Evolutionary conservation across 1,140 invertebrate species (phyloP), one percentile per base, ranked within the genome.

Genomic region (Sycophaga agraensis): DNA sequence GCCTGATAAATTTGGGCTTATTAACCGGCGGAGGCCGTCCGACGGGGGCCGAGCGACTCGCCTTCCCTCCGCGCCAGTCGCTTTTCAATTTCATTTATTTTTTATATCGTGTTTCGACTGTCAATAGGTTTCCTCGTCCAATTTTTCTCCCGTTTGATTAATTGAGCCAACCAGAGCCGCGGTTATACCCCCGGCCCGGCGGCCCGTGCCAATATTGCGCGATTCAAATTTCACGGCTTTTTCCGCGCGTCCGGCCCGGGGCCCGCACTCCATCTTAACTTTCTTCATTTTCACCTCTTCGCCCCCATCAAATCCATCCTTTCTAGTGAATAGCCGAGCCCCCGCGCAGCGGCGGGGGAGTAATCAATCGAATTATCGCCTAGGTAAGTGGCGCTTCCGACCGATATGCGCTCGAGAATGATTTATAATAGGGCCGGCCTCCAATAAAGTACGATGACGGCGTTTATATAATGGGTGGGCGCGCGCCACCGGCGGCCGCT

Each of bases 121-220:
- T 73, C 73, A 72, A 76, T 76, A 71, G 68, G n/a, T 70, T 74
- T 71, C 67, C 72, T 68, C 70, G 65, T 70, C 57, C 70, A 73
- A 74, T 76, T 76, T 74, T 74, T 74, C 68, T 68, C 64, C 56
- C 65, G 63, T 70, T 74, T 74, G 73, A 76, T 75, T 74, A 73
- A 75, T 73, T 66, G 61, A 59, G 58, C 51, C 59, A 43, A 63
- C 55, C 46, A 4, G 19, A 24, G 28, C 3, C 3, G 21, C 49
- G 40, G 40, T 45, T 42, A 42, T 48, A 40, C 17, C 19, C 19
- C n/a, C n/a, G n/a, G n/a, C n/a, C n/a, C n/a, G n/a, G n/a, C n/a
- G n/a, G 12, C 14, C 14, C 40, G 14, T 63, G 50, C 51, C 53
- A 31, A 62, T 63, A 56, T 63, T 63, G 50, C n/a, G n/a, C 53